These are phyloP conservation scores for Cremastinae sp. DNA, from an alignment of 2,888 invertebrate genomes.

Conservation along the genomic window DNA sequence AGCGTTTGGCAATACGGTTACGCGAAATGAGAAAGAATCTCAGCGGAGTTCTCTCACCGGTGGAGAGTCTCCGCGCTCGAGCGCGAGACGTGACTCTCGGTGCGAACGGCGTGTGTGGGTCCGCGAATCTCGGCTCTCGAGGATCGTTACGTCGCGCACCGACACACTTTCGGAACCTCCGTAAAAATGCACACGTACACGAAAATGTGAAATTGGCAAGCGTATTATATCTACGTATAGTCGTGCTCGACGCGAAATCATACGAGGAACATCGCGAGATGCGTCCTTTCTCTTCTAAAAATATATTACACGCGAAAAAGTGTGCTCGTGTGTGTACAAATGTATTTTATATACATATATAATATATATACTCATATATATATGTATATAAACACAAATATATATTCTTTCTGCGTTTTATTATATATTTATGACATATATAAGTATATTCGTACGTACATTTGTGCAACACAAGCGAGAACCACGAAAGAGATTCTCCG, in stretches of 20 bases:
- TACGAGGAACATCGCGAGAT: no score
- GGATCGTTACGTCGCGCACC: neutral
- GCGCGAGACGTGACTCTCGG: slow-evolving; percentile 29
- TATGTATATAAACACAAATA: no score
- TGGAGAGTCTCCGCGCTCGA: neutral
- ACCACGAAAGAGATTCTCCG: slow-evolving; percentile 48
- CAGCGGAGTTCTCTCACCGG: slow-evolving; percentile 17
- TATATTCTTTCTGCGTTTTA: no score
- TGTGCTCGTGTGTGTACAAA: neutral
- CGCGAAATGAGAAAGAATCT: slow-evolving; percentile 1
- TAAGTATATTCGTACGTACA: slow-evolving; percentile 4
- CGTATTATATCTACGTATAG: no score
- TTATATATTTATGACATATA: no score
- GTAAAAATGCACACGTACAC: neutral
- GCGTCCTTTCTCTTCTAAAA: no score
- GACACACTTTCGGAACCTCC: no score
- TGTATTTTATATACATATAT: no score
- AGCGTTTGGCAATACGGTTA: neutral
- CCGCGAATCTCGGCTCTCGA: slow-evolving; percentile 21
- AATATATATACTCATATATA: no score
- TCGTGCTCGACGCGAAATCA: no score
- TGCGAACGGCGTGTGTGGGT: slow-evolving; percentile 26
- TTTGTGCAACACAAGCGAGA: slow-evolving; percentile 7
- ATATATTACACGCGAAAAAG: no score
- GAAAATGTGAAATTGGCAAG: neutral